phyloP scores from a whole-genome alignment of 2,888 invertebrate species.

The Hypomecis punctinalis region DNA sequence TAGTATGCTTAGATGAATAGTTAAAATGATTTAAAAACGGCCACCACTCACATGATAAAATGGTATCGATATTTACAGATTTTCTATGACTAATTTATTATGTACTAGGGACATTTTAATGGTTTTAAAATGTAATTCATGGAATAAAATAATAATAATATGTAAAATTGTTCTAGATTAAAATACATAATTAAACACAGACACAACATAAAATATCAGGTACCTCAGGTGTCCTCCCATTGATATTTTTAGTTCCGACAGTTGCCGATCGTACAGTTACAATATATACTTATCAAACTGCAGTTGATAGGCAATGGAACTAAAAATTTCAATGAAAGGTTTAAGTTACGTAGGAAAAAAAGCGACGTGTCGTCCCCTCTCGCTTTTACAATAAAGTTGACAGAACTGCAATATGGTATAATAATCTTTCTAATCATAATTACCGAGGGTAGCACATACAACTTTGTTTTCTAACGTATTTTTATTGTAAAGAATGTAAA shows the following conservation, averaged over 20 bases:
- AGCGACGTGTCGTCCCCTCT: background rate
- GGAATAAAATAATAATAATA: too few relatives aligned
- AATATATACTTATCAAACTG: background rate
- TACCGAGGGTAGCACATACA: background rate
- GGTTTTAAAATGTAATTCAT: too few relatives aligned
- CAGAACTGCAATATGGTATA: background rate
- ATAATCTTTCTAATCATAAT: background rate
- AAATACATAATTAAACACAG: too few relatives aligned
- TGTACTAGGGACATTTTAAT: slow-evolving; percentile 19
- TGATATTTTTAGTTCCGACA: too few relatives aligned
- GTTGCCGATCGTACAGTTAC: too few relatives aligned
- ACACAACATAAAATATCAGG: too few relatives aligned
- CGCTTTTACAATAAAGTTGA: background rate
- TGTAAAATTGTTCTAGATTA: too few relatives aligned
- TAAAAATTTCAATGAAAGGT: background rate
- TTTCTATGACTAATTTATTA: background rate
- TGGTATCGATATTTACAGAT: slow-evolving; percentile 4
- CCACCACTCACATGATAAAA: slow-evolving; percentile 8
- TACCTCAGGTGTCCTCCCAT: too few relatives aligned
- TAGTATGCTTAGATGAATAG: too few relatives aligned
- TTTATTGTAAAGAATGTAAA: background rate
- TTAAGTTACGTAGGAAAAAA: background rate
- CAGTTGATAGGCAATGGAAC: background rate
- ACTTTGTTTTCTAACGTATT: background rate
- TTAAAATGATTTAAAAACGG: slow-evolving; percentile 6